These are phyloP conservation scores for Scrobipalpa costella DNA, from an alignment of 2,888 invertebrate genomes.

Conservation along the genomic window DNA sequence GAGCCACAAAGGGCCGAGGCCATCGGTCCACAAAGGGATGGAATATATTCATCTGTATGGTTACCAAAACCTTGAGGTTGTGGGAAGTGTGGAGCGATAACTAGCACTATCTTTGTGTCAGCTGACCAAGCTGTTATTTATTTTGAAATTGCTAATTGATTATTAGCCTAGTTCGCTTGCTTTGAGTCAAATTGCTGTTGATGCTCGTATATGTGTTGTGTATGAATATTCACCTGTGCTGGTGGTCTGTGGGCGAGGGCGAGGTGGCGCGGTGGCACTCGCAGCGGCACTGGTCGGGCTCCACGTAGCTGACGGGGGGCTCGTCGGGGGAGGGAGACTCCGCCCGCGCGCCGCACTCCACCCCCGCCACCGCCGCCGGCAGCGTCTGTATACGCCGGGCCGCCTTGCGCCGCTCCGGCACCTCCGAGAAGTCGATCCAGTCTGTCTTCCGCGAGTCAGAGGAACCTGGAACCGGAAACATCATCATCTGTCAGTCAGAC, in stretches of 20 bases:
- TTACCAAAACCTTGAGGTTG: too few relatives aligned
- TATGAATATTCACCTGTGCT: background rate
- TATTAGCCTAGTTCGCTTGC: background rate
- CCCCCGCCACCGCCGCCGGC: conserved; percentile 79
- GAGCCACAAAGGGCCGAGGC: too few relatives aligned
- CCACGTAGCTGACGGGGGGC: conserved; percentile 85
- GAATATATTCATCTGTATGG: too few relatives aligned
- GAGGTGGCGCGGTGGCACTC: conserved; percentile 87
- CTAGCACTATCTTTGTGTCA: too few relatives aligned
- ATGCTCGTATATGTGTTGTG: background rate
- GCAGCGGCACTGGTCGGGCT: conserved; percentile 93
- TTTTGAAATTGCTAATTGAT: too few relatives aligned
- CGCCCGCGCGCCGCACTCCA: conserved; percentile 61
- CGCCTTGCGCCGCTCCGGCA: conserved; percentile 90
- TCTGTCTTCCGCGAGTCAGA: conserved; percentile 68
- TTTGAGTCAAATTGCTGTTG: background rate
- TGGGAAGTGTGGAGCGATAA: too few relatives aligned
- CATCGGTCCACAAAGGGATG: too few relatives aligned
- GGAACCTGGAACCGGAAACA: conserved; percentile 43
- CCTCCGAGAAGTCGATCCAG: conserved; percentile 94
- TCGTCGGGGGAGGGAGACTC: conserved; percentile 47
- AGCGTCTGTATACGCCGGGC: conserved; percentile 92
- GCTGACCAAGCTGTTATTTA: too few relatives aligned
- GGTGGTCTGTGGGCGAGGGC: background rate
- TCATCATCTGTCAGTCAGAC: too few relatives aligned